Evolutionary conservation across 2,113 vertebrate genomes (phyloP).

Genomic region (Nyctibius bracteatus): DNA sequence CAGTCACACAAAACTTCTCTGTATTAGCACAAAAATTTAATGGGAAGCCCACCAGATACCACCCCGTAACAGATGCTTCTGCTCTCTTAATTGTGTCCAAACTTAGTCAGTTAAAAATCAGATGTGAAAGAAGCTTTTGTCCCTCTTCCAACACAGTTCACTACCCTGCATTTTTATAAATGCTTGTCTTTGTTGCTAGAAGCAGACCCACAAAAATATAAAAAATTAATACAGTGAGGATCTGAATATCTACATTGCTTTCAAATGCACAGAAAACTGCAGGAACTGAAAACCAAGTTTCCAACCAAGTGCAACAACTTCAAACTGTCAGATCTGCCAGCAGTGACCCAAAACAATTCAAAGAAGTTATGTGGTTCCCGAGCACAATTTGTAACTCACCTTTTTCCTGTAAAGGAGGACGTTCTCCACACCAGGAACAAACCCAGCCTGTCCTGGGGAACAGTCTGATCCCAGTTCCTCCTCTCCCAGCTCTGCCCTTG

Average conservation of each 20-base stretch:
- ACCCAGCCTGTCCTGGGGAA: accelerated
- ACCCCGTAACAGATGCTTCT: background rate
- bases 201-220: background rate
- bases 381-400: background rate
- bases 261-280: background rate
- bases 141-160: background rate
- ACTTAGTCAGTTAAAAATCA: background rate
- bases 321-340: background rate
- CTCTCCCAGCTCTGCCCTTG: background rate
- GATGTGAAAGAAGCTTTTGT: background rate
- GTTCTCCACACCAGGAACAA: accelerated
- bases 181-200: background rate
- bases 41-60: background rate
- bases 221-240: background rate
- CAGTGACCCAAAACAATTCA: background rate
- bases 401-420: background rate
- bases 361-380: background rate
- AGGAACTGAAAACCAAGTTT: background rate
- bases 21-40: background rate
- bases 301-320: background rate
- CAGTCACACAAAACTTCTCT: background rate
- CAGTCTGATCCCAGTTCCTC: background rate
- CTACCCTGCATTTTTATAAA: background rate
- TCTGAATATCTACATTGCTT: background rate
- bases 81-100: background rate